Percentiles rank a stretch among this genome's conserved stretches.
These are phyloP conservation scores for Orientallactaga sibirica DNA, from an alignment of 2,797 vertebrate genomes.

Conservation along the genomic window DNA sequence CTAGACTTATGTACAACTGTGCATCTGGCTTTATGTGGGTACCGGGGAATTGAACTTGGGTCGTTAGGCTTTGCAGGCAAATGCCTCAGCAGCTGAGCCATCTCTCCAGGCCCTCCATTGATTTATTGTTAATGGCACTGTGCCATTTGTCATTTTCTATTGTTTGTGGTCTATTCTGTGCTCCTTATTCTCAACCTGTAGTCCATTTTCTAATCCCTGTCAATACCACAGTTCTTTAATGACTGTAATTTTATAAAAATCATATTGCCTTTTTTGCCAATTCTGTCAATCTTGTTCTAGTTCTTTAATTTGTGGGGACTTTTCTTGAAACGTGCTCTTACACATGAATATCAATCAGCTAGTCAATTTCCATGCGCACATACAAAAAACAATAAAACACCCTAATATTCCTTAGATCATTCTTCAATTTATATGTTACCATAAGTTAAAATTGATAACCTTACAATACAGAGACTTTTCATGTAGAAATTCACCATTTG, in stretches of 20 bases:
- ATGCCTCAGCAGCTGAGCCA: too few species aligned
- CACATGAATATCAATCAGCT: background rate
- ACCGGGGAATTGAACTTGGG: too few species aligned
- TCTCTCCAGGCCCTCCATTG: background rate
- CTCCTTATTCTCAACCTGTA: background rate
- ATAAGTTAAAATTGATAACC: background rate
- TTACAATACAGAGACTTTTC: constrained; percentile 1
- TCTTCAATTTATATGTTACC: background rate
- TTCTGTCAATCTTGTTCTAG: background rate
- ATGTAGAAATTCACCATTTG: background rate
- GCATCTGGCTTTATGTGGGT: too few species aligned
- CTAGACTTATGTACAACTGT: too few species aligned
- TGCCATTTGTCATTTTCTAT: constrained; percentile 7
- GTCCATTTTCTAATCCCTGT: background rate
- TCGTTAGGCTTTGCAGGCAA: too few species aligned
- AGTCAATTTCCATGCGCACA: background rate
- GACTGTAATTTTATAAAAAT: constrained; percentile 26
- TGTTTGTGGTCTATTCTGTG: background rate
- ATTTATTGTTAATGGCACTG: constrained; percentile 19
- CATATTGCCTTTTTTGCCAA: background rate
- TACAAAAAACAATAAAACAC: background rate
- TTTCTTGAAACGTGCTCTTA: constrained; percentile 14
- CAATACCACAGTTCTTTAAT: constrained; percentile 17
- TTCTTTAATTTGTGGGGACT: background rate
- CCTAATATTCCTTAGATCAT: background rate